These are phyloP conservation scores for Drosophila phalerata DNA, from an alignment of 2,888 invertebrate genomes.

Conservation along the genomic window DNA sequence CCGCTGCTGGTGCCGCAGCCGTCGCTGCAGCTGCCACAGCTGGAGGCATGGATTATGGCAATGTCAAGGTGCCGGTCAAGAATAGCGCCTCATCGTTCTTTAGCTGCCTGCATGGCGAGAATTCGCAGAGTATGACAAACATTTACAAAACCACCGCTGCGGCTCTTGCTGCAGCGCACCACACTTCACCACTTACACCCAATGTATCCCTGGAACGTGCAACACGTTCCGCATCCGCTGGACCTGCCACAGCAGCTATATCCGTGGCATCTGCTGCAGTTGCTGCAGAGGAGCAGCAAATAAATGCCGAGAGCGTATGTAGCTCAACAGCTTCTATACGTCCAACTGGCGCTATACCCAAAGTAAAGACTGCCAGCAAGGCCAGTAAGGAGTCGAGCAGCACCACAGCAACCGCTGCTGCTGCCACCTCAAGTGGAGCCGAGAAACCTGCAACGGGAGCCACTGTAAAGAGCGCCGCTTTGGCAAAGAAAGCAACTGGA, in stretches of 20 bases:
- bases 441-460: constrained; percentile 33
- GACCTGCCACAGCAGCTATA: constrained; percentile 59
- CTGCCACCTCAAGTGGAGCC: constrained; percentile 25
- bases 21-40: constrained; percentile 35
- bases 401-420: constrained; percentile 13
- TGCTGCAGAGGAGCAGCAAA: constrained; percentile 46
- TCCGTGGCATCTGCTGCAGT: constrained; percentile 23
- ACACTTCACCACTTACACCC: constrained; percentile 61
- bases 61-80: constrained; percentile 80
- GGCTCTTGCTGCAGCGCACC: constrained; percentile 53
- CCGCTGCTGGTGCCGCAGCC: constrained; percentile 19
- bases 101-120: constrained; percentile 85
- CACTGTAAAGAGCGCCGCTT: constrained; percentile 58
- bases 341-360: constrained; percentile 83
- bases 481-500: constrained; percentile 68
- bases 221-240: constrained; percentile 77
- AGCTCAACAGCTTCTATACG: constrained; percentile 44
- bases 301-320: constrained; percentile 26
- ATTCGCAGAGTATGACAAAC: constrained; percentile 86
- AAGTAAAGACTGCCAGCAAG: constrained; percentile 73
- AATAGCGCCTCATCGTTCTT: constrained; percentile 85
- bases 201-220: constrained; percentile 81
- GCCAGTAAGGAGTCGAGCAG: constrained; percentile 59
- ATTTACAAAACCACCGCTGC: constrained; percentile 82
- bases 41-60: constrained; percentile 53